Evolutionary conservation across 2,113 vertebrate genomes (phyloP).

Genomic region (Indri indri): DNA sequence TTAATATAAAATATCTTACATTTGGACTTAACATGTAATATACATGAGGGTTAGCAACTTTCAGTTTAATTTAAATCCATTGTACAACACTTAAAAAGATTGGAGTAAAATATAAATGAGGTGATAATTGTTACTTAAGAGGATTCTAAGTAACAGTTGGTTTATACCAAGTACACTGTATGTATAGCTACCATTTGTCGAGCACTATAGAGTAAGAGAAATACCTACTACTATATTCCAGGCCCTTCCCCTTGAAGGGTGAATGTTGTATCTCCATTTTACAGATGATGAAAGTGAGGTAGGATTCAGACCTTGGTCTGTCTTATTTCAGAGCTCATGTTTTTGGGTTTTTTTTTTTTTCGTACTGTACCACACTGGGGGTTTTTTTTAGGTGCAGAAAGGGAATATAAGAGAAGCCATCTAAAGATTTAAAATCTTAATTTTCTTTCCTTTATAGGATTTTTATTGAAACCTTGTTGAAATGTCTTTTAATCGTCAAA

Average conservation of each 20-base stretch:
- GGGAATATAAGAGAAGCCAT: not conserved
- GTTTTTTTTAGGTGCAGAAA: not conserved
- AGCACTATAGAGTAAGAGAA: not conserved
- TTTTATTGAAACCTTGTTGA: not conserved
- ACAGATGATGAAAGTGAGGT: not conserved
- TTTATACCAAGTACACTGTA: not conserved
- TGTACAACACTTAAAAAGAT: not conserved
- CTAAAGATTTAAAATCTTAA: not conserved
- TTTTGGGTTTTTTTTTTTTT: not conserved
- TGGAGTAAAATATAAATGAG: not conserved
- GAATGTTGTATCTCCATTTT: not conserved
- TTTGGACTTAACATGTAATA: constrained; percentile 11
- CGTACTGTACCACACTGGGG: not conserved
- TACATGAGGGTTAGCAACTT: constrained; percentile 10
- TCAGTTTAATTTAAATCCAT: not conserved
- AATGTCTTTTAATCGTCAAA: constrained; percentile 4
- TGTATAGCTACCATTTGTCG: not conserved
- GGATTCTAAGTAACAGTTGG: not conserved
- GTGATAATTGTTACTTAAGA: not conserved
- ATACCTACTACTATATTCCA: not conserved
- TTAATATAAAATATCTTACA: not conserved
- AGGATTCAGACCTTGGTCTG: not conserved
- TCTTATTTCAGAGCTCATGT: not conserved
- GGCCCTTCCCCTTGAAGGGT: not conserved
- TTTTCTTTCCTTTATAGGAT: not conserved